Conservation (phyloP, 2,888 invertebrate species). For the Lasioglossum vierecki region DNA sequence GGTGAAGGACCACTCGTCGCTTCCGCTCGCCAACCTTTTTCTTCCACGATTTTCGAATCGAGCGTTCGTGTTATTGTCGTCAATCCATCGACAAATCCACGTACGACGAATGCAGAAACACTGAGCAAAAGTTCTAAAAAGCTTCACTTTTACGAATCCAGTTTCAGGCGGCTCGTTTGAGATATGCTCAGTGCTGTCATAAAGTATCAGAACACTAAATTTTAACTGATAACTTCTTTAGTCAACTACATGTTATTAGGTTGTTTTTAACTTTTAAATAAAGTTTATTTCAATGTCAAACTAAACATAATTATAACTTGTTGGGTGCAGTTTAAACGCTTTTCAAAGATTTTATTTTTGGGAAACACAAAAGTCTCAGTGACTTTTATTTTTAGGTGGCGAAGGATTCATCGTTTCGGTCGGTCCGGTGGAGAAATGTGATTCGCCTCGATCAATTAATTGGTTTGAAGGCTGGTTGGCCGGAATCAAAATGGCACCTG, state of each 20-base stretch:
- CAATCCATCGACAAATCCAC: background rate
- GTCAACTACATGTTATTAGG: background rate
- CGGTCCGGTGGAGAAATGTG: background rate
- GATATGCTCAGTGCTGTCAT: background rate
- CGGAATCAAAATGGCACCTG: background rate
- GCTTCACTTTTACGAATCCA: background rate
- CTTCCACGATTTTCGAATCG: constrained; percentile 22
- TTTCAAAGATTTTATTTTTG: background rate
- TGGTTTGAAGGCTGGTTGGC: background rate
- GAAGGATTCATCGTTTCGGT: background rate
- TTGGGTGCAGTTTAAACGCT: background rate
- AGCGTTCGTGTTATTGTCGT: background rate
- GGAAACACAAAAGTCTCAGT: background rate
- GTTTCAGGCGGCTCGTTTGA: background rate
- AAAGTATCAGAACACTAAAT: background rate
- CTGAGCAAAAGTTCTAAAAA: background rate
- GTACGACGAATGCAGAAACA: no score
- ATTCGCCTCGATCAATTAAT: background rate
- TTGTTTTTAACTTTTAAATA: background rate
- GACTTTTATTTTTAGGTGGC: background rate
- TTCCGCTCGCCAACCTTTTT: background rate
- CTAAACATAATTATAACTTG: no score
- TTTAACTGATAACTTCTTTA: background rate
- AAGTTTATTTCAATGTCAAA: no score
- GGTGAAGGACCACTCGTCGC: constrained; percentile 39